Conservation (phyloP, 1,140 invertebrate genomes). For the Matsumurasca onukii region DNA sequence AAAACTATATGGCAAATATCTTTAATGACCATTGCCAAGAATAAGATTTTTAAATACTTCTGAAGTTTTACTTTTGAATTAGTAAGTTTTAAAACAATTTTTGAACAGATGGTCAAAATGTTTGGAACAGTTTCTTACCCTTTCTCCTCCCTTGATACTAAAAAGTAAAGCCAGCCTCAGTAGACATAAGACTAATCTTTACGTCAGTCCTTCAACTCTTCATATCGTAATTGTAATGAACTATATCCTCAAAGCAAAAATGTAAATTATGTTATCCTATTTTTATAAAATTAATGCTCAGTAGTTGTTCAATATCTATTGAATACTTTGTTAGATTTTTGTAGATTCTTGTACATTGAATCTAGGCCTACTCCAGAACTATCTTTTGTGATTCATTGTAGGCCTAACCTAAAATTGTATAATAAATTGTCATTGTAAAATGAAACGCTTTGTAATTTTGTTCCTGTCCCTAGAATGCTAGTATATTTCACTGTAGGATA, state of each 20-base stretch:
- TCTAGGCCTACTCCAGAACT: slow-evolving; percentile 20
- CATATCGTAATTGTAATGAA: slow-evolving; percentile 1
- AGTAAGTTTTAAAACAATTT: no score
- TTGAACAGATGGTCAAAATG: no score
- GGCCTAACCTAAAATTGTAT: slow-evolving; percentile 38
- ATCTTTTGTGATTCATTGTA: slow-evolving; percentile 34
- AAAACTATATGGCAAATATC: no score
- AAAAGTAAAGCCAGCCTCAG: background rate
- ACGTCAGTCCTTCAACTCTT: slow-evolving; percentile 4
- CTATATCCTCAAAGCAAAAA: slow-evolving; percentile 10
- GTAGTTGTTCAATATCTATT: slow-evolving; percentile 29
- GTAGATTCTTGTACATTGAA: slow-evolving; percentile 29
- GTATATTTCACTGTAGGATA: no score
- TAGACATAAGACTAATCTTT: slow-evolving; percentile 2
- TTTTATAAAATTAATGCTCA: slow-evolving; percentile 35
- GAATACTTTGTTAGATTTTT: slow-evolving; percentile 30
- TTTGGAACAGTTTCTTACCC: no score
- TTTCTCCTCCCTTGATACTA: no score
- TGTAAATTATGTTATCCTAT: slow-evolving; percentile 25
- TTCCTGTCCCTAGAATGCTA: no score
- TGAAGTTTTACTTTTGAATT: no score
- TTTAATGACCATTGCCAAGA: no score
- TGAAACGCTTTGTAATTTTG: background rate
- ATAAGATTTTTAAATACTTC: no score
- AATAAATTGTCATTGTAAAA: slow-evolving; percentile 38